Evolutionary conservation across 92 coral and sea anemone genomes (phyloP).

Genomic region (Epizoanthus rinbou): DNA sequence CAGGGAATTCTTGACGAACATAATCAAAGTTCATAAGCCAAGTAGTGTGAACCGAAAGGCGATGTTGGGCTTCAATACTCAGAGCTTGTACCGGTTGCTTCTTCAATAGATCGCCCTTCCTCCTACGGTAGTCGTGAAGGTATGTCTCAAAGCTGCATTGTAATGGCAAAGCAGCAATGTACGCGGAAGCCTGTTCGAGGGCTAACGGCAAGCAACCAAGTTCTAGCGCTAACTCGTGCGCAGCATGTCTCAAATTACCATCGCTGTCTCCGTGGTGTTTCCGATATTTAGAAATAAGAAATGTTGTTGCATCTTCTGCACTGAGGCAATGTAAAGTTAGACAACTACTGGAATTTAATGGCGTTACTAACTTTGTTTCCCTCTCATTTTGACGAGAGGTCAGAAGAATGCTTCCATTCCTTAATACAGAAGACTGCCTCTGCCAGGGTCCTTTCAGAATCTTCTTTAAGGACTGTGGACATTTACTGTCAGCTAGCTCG

Average conservation of each 20-base stretch:
- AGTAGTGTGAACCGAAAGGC: constrained; percentile 57
- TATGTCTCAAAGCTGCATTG: background rate
- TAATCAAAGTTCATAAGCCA: constrained; percentile 59
- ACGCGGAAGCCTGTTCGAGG: constrained; percentile 1
- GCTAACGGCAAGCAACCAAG: constrained; percentile 19
- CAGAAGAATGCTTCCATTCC: constrained; percentile 1
- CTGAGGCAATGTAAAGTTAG: background rate
- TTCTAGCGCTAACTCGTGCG: background rate
- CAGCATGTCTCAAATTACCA: background rate
- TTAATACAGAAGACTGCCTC: background rate
- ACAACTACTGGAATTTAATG: too few relatives aligned
- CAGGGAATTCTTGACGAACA: background rate
- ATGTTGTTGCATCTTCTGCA: constrained; percentile 7
- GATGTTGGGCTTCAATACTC: constrained; percentile 43
- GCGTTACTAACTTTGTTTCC: background rate
- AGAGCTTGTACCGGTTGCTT: constrained; percentile 14
- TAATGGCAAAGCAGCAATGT: background rate
- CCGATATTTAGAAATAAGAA: background rate
- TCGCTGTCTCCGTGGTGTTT: background rate
- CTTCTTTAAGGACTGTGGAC: background rate
- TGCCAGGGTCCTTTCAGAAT: background rate
- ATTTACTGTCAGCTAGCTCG: constrained; percentile 1
- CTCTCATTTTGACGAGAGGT: background rate
- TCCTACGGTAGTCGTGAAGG: background rate
- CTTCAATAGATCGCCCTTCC: background rate